Conservation (phyloP, 2,113 vertebrate genomes). For the Chelonoidis abingdonii region DNA sequence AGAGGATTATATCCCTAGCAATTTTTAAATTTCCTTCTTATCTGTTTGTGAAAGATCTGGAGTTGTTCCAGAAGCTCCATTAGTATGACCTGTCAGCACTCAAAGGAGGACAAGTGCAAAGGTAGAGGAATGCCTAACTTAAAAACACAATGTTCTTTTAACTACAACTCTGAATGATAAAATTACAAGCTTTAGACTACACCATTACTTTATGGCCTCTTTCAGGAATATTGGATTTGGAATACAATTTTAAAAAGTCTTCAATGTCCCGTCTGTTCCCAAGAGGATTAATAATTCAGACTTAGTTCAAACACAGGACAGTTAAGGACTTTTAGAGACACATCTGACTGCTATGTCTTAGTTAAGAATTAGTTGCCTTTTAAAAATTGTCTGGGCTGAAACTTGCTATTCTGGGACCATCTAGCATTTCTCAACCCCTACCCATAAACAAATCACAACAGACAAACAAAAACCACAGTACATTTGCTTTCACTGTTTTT, state of each 20-base stretch:
- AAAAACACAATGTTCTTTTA: slow-evolving; percentile 50
- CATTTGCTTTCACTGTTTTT: not conserved
- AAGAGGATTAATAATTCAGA: slow-evolving; percentile 38
- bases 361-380: not conserved
- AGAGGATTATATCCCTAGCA: not conserved
- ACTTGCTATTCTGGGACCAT: not conserved
- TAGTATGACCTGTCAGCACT: slow-evolving; percentile 16
- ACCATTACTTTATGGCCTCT: slow-evolving; percentile 34
- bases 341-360: not conserved
- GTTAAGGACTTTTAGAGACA: slow-evolving; percentile 30
- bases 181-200: slow-evolving; percentile 24
- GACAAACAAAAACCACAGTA: not conserved
- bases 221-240: slow-evolving; percentile 32
- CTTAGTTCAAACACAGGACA: slow-evolving; percentile 1
- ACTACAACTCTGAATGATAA: slow-evolving; percentile 13
- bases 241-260: slow-evolving; percentile 19
- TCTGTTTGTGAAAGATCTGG: slow-evolving; percentile 9
- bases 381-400: slow-evolving; percentile 9
- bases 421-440: not conserved
- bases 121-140: slow-evolving; percentile 9
- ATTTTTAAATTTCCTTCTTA: slow-evolving; percentile 19
- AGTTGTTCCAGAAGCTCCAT: slow-evolving; percentile 53
- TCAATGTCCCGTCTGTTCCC: not conserved
- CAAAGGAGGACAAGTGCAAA: slow-evolving; percentile 33
- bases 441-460: not conserved